Conservation (phyloP, 2,113 vertebrate species). For the Chroicocephalus ridibundus region DNA sequence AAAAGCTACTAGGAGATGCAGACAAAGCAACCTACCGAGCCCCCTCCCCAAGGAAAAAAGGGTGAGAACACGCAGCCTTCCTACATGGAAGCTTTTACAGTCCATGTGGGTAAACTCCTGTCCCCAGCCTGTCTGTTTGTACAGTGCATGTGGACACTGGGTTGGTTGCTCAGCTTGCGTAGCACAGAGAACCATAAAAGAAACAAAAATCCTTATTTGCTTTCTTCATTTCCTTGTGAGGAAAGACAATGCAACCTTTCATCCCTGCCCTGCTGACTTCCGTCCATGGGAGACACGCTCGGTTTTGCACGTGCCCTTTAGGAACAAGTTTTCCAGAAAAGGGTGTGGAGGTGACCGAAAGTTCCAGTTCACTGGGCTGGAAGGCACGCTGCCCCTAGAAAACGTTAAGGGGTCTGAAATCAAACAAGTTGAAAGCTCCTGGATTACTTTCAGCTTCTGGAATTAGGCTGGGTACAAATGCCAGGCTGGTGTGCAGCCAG, state of each 20-base stretch:
- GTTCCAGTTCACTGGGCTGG: not conserved
- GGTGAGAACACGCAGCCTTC: not conserved
- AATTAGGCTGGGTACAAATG: not conserved
- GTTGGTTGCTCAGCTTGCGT: not conserved
- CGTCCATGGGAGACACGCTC: rapidly evolving
- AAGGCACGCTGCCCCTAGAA: rapidly evolving
- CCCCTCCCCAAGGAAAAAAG: not conserved
- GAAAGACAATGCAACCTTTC: slow-evolving; percentile 8
- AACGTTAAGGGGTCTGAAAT: not conserved
- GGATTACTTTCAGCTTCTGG: not conserved
- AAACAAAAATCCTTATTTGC: not conserved
- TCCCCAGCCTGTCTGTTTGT: not conserved
- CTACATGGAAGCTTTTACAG: not conserved
- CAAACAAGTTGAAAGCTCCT: not conserved
- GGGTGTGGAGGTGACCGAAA: not conserved
- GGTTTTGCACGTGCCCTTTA: rapidly evolving
- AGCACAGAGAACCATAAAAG: not conserved
- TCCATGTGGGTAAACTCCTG: rapidly evolving
- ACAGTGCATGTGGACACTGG: rapidly evolving
- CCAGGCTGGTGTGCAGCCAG: not conserved
- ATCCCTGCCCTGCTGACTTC: not conserved
- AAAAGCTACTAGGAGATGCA: not conserved
- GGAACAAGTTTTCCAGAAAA: not conserved
- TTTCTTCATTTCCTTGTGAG: not conserved
- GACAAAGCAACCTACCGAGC: not conserved